Evolutionary conservation across 1,140 invertebrate species (phyloP).

Genomic region (Heterodera carotae): DNA sequence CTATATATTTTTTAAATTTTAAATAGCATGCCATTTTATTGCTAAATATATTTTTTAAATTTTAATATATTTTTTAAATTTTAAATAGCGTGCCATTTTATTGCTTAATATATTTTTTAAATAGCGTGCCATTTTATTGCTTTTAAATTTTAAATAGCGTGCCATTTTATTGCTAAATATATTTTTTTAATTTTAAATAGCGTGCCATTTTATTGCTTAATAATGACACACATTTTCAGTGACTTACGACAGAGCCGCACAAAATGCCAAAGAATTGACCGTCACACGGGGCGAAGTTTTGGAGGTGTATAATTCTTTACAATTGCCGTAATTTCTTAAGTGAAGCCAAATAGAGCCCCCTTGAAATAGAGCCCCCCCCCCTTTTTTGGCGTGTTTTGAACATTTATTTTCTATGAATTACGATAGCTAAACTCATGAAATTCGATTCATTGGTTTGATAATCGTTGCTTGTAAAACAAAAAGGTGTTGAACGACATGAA

Average conservation of each 20-base stretch:
- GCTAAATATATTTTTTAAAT: conserved; percentile 65
- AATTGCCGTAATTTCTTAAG: no score
- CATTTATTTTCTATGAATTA: no score
- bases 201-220: no score
- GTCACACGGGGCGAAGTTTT: conserved; percentile 91
- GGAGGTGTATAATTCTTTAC: conserved; percentile 70
- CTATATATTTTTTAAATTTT: no score
- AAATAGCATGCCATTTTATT: no score
- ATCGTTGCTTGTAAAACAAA: conserved; percentile 7
- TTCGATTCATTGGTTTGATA: conserved; percentile 28
- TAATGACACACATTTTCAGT: conserved; percentile 68
- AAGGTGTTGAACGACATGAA: conserved; percentile 76
- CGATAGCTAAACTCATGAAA: no score
- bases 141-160: no score
- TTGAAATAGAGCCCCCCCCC: no score
- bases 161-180: conserved; percentile 6
- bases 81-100: no score
- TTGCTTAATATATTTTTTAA: conserved; percentile 61
- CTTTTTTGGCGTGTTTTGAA: no score
- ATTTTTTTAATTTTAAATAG: neutral
- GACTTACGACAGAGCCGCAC: conserved; percentile 89
- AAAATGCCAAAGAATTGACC: conserved; percentile 95
- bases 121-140: neutral
- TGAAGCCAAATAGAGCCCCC: no score
- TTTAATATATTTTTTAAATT: no score